Evolutionary conservation across 1,140 invertebrate species (phyloP).

Genomic region (Euwallacea similis): DNA sequence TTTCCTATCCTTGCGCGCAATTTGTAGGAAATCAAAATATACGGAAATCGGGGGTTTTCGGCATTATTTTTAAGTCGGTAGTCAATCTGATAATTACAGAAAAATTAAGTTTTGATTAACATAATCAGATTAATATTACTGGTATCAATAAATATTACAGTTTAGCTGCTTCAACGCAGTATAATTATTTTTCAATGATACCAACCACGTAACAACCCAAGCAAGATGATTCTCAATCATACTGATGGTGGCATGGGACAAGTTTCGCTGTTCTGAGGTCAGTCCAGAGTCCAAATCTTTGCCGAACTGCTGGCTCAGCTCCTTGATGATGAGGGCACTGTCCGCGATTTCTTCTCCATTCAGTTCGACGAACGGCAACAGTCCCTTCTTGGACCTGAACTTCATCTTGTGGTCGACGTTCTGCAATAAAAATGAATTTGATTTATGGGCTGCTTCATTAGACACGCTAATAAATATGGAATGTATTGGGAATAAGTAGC

Average conservation of each 20-base stretch:
- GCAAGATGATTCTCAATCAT: constrained; percentile 94
- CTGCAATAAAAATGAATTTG: constrained; percentile 61
- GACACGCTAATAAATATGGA: neutral
- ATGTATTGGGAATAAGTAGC: neutral
- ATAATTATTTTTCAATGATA: constrained; percentile 2
- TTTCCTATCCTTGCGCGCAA: too few relatives aligned
- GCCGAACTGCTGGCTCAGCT: constrained; percentile 77
- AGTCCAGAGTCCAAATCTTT: constrained; percentile 81
- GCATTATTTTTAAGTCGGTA: too few relatives aligned
- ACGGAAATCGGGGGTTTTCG: too few relatives aligned
- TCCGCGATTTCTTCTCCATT: constrained; percentile 93
- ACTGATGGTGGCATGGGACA: constrained; percentile 89
- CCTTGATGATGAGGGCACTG: constrained; percentile 85
- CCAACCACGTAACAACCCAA: constrained; percentile 77
- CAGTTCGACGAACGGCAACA: constrained; percentile 88
- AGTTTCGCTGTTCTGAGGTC: constrained; percentile 80
- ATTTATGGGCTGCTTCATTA: neutral
- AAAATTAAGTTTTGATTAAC: too few relatives aligned
- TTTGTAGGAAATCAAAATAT: too few relatives aligned
- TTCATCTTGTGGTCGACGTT: constrained; percentile 94
- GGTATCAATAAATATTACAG: too few relatives aligned
- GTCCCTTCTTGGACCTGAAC: constrained; percentile 90
- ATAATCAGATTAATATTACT: too few relatives aligned
- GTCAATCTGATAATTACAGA: too few relatives aligned
- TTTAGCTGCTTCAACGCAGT: neutral